Evolutionary conservation across 2,888 invertebrate species (phyloP), one percentile per base, ranked within the genome.

Genomic region (Torymus tubicola): DNA sequence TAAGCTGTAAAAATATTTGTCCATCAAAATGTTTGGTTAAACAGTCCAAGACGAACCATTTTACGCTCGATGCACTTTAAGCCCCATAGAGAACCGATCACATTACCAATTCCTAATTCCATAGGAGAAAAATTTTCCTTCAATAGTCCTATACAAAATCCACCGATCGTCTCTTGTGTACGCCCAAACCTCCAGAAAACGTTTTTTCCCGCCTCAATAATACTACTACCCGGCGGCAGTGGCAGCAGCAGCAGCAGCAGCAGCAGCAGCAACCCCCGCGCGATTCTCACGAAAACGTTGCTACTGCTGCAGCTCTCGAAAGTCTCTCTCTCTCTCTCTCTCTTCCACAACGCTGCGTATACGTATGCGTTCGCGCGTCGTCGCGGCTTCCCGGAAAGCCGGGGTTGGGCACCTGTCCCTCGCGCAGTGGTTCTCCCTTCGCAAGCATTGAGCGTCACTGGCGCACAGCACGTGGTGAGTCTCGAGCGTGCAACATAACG

Each of bases 401-500:
- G 87, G 87, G 88, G 88, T 88, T 87, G 89, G 88, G 88, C 90
- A 90, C 90, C 90, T 90, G 90, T 89, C 89, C 88, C 86, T 88
- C 89, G n/a, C 89, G n/a, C 79, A 90, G 89, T 83, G 89, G 80
- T 77, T 86, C 77, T 84, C 90, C 85, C 10, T 42, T 11, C 73
- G 5, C 18, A 31, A 21, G 61, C 67, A 65, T 68, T 82, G 86
- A 87, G 86, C 81, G 83, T 83, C 87, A 65, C 87, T 86, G 86
- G 71, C 73, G 13, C 68, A 42, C 53, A 12, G 18, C 60, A 63
- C 55, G 76, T 60, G 16, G 14, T 16, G 50, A 1, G n/a, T 31
- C 55, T 18, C 70, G 3, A 61, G 14, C 24, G 61, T 18, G 16
- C 50, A 16, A 10, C 16, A 57, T 3, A 61, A n/a, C 24, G 61